Percentiles rank a stretch among this genome's conserved stretches.
Evolutionary conservation across 2,113 vertebrate species (phyloP).

Genomic region (Acinonyx jubatus): DNA sequence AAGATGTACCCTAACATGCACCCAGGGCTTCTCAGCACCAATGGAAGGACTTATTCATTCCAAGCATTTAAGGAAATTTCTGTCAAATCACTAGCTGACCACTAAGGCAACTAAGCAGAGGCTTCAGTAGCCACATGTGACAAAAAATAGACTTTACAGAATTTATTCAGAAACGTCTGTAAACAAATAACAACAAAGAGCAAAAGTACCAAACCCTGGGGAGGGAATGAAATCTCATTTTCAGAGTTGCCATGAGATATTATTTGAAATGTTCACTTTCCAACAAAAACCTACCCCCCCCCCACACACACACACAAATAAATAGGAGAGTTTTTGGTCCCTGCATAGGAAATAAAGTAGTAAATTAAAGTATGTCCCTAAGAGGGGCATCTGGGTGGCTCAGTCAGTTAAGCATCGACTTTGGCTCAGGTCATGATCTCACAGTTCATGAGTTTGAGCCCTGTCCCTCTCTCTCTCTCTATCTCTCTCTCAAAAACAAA

Average conservation of each 20-base stretch:
- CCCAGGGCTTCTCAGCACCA: background rate
- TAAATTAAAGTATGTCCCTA: background rate
- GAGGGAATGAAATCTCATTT: background rate
- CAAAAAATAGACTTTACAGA: background rate
- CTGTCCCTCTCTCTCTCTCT: too few relatives aligned
- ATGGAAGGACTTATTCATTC: background rate
- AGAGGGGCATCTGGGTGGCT: background rate
- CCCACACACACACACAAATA: background rate
- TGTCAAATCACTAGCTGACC: background rate
- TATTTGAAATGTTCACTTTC: background rate
- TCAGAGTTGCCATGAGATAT: background rate
- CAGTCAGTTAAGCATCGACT: too few relatives aligned
- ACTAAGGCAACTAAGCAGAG: background rate
- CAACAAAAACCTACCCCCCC: background rate
- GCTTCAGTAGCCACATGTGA: background rate
- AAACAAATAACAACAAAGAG: background rate
- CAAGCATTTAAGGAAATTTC: background rate
- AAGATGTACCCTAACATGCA: background rate
- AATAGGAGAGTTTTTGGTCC: background rate
- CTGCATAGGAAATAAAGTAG: background rate
- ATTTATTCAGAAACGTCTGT: background rate
- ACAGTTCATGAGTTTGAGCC: too few relatives aligned
- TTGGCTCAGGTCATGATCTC: too few relatives aligned
- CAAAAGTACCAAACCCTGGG: background rate
- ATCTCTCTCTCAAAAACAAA: too few relatives aligned